Evolutionary conservation across 37 sponge, comb jelly and placozoan species (phyloP).

Genomic region (Spongilla lacustris): DNA sequence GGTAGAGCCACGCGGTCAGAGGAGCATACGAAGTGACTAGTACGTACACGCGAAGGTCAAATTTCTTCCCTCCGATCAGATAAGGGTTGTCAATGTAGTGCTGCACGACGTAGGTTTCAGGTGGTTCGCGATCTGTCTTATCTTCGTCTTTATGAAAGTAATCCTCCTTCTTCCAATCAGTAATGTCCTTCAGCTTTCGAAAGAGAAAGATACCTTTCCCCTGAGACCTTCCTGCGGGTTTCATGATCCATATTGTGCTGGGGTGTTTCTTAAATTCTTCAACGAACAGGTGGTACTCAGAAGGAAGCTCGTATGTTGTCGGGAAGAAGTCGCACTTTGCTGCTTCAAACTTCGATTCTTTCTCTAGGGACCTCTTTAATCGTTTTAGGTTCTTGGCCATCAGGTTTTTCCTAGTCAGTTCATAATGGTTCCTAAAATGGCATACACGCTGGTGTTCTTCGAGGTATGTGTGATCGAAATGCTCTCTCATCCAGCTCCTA

Average conservation of each 20-base stretch:
- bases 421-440: slow-evolving; percentile 99
- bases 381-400: slow-evolving; percentile 98
- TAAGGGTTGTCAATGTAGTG: slow-evolving; percentile 96
- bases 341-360: slow-evolving; percentile 81
- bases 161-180: slow-evolving; percentile 98
- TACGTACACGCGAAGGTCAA: slow-evolving; percentile 95
- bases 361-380: slow-evolving; percentile 82
- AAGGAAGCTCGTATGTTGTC: slow-evolving; percentile 96
- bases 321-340: slow-evolving; percentile 96
- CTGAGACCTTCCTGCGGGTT: slow-evolving; percentile 98
- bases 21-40: slow-evolving; percentile 94
- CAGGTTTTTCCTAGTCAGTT: slow-evolving; percentile 93
- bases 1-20: slow-evolving; percentile 94
- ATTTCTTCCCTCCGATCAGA: slow-evolving; percentile 96
- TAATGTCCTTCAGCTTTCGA: slow-evolving; percentile 97
- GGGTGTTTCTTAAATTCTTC: slow-evolving; percentile 96
- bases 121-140: slow-evolving; percentile 81
- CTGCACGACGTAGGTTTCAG: slow-evolving; percentile 98
- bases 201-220: slow-evolving; percentile 99
- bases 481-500: slow-evolving; percentile 96
- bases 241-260: slow-evolving; percentile 99
- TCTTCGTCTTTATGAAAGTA: slow-evolving; percentile 78
- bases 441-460: slow-evolving; percentile 96
- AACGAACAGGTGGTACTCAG: slow-evolving; percentile 99
- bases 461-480: slow-evolving; percentile 93